A percentile compares a stretch with the other conserved stretches of the same genome.
Evolutionary conservation across 2,888 invertebrate species (phyloP).

Genomic region (Caradrina clavipalpis): DNA sequence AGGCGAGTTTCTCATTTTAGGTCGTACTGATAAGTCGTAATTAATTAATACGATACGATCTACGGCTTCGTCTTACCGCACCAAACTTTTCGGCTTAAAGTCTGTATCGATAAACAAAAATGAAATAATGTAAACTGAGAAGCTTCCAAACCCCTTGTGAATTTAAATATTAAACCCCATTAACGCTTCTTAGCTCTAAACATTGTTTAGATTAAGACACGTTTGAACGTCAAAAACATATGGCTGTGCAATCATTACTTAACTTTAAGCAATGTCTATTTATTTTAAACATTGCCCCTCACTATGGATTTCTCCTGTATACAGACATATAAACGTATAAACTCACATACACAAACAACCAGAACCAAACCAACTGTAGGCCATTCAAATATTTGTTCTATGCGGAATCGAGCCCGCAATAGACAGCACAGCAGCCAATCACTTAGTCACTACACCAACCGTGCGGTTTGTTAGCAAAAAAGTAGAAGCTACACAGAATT

Average conservation of each 20-base stretch:
- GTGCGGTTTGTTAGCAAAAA: too few species aligned
- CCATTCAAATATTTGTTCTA: too few species aligned
- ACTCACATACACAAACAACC: too few species aligned
- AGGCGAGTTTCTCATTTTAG: constrained; percentile 11
- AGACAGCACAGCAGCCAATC: too few species aligned
- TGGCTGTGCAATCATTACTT: background rate
- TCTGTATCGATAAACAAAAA: constrained; percentile 2
- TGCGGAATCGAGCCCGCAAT: too few species aligned
- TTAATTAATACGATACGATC: constrained; percentile 38
- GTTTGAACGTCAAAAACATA: background rate
- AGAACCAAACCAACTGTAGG: too few species aligned
- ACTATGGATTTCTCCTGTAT: too few species aligned
- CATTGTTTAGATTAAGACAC: background rate
- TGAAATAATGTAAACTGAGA: background rate
- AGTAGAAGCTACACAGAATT: too few species aligned
- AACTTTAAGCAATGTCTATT: too few species aligned
- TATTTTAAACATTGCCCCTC: too few species aligned
- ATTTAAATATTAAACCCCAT: background rate
- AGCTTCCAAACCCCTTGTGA: background rate
- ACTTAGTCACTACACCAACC: too few species aligned
- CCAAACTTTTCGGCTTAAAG: constrained; percentile 12
- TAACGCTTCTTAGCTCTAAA: background rate
- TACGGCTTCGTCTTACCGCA: background rate
- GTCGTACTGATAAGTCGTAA: constrained; percentile 27
- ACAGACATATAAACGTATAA: too few species aligned